Evolutionary conservation across 2,797 vertebrate genomes (phyloP).

Genomic region (Apodemus agrarius): DNA sequence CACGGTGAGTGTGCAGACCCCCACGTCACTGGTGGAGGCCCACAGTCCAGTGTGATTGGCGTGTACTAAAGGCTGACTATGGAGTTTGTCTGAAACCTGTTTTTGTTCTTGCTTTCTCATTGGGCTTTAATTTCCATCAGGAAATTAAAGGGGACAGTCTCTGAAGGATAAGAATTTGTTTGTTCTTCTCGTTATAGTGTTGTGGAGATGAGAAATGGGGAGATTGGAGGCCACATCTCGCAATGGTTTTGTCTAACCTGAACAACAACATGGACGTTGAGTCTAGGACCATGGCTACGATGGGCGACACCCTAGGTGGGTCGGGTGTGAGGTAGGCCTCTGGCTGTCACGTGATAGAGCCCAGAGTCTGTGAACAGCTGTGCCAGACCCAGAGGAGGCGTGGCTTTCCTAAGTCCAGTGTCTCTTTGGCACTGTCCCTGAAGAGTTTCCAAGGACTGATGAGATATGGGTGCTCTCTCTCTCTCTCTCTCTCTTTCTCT

Average conservation of each 20-base stretch:
- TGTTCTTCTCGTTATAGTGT: constrained; percentile 84
- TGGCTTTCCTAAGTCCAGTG: fast-evolving
- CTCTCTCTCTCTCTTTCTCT: neutral
- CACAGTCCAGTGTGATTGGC: neutral
- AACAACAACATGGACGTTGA: constrained; percentile 94
- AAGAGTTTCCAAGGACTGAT: neutral
- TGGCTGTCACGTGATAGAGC: too few relatives aligned
- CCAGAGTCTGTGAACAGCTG: neutral
- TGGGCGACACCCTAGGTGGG: constrained; percentile 98
- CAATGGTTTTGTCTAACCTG: constrained; percentile 98
- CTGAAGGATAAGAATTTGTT: neutral
- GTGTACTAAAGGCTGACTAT: neutral
- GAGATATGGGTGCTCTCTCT: neutral
- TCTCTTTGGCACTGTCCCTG: fast-evolving
- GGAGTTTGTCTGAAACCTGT: neutral
- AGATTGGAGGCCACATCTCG: constrained; percentile 98
- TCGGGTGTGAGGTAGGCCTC: neutral
- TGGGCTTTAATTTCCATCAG: too few relatives aligned
- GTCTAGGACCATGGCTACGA: constrained; percentile 95
- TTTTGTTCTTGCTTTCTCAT: fast-evolving
- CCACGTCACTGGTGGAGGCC: neutral
- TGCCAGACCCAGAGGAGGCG: too few relatives aligned
- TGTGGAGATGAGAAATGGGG: constrained; percentile 99
- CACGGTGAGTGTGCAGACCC: constrained; percentile 88
- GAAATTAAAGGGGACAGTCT: fast-evolving